Evolutionary conservation across 2,888 invertebrate species (phyloP).

Genomic region (Melipona bicolor): DNA sequence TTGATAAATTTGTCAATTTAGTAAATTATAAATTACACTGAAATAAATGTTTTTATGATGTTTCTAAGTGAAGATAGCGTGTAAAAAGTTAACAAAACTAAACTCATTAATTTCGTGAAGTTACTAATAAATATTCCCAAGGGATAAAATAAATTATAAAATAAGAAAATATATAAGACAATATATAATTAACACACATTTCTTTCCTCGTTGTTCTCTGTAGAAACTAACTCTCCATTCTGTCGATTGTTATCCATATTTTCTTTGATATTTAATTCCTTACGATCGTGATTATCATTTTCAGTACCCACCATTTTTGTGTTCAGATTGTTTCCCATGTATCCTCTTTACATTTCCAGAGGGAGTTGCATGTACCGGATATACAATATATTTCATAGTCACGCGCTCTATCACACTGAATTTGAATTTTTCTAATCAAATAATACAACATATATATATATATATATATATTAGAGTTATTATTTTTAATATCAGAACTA

Average conservation of each 20-base stretch:
- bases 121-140: slow-evolving; percentile 1
- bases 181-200: slow-evolving; percentile 69
- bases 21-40: background rate
- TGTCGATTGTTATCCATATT: slow-evolving; percentile 73
- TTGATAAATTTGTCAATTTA: background rate
- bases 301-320: slow-evolving; percentile 70
- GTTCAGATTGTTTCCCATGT: slow-evolving; percentile 40
- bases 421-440: slow-evolving; percentile 15
- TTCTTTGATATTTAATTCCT: slow-evolving; percentile 58
- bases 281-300: slow-evolving; percentile 65
- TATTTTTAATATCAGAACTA: background rate
- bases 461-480: background rate
- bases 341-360: slow-evolving; percentile 36
- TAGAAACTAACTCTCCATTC: slow-evolving; percentile 73
- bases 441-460: background rate
- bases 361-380: slow-evolving; percentile 52
- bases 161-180: slow-evolving; percentile 25
- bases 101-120: slow-evolving; percentile 8
- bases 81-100: background rate
- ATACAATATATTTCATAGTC: slow-evolving; percentile 25
- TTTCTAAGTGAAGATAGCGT: background rate
- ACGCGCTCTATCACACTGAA: slow-evolving; percentile 32
- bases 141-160: background rate
- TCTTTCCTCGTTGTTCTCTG: slow-evolving; percentile 72
- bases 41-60: background rate